A percentile compares a stretch with the other conserved stretches of the same genome.
These are phyloP conservation scores for Phytoseiulus persimilis DNA, from an alignment of 2,888 invertebrate genomes.

Conservation along the genomic window DNA sequence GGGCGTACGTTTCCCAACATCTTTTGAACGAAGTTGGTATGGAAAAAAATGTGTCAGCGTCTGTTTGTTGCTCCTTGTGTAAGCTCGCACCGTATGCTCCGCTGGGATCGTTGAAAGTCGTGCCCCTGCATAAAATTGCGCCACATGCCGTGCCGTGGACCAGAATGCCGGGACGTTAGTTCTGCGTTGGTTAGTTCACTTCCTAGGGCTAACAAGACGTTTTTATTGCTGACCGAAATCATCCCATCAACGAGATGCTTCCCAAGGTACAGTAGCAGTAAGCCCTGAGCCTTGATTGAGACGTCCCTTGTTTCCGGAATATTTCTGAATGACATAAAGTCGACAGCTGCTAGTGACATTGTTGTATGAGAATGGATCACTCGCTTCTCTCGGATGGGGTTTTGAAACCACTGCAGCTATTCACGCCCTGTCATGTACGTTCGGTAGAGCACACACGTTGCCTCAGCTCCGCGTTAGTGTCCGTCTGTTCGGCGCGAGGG, in stretches of 20 bases:
- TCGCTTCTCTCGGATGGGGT: too few relatives aligned
- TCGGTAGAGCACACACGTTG: not conserved
- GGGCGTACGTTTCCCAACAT: not conserved
- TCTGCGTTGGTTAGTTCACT: not conserved
- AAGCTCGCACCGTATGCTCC: not conserved
- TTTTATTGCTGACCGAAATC: not conserved
- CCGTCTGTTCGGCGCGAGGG: not conserved
- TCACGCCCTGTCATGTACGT: not conserved
- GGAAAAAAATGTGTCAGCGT: not conserved
- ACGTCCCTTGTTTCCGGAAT: too few relatives aligned
- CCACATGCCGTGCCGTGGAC: not conserved
- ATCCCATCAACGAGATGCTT: too few relatives aligned
- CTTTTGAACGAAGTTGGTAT: not conserved
- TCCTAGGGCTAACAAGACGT: not conserved
- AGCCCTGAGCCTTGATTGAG: too few relatives aligned
- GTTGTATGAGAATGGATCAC: too few relatives aligned
- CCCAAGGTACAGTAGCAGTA: too few relatives aligned
- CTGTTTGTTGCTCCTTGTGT: not conserved
- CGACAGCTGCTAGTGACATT: too few relatives aligned
- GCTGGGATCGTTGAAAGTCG: not conserved
- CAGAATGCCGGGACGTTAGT: not conserved
- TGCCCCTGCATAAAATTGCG: not conserved
- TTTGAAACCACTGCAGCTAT: not conserved
- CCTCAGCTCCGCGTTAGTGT: not conserved
- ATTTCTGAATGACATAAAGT: too few relatives aligned